These are phyloP conservation scores for Steinernema carpocapsae DNA, from an alignment of 2,888 invertebrate genomes.

Conservation along the genomic window DNA sequence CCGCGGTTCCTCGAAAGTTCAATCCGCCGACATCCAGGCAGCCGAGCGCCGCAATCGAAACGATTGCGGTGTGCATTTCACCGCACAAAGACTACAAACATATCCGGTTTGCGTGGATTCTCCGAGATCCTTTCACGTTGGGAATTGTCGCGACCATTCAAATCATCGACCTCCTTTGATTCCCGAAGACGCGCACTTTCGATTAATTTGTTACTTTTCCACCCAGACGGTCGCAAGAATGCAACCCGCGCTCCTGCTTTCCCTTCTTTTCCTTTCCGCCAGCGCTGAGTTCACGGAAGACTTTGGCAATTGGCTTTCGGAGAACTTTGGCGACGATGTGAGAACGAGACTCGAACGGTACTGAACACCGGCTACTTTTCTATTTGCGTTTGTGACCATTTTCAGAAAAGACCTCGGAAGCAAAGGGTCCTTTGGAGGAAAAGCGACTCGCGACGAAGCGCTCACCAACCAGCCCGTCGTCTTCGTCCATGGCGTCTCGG, in stretches of 20 bases:
- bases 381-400: not conserved
- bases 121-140: conserved; percentile 13
- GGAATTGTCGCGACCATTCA: not conserved
- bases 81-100: conserved; percentile 29
- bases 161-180: conserved; percentile 11
- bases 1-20: conserved; percentile 20
- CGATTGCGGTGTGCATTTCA: conserved; percentile 13
- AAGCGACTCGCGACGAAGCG: conserved; percentile 47
- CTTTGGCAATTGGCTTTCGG: conserved; percentile 47
- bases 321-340: conserved; percentile 53
- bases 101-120: conserved; percentile 31
- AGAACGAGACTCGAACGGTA: conserved; percentile 46
- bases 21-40: not conserved
- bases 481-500: conserved; percentile 67
- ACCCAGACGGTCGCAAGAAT: too few species aligned
- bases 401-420: conserved; percentile 60
- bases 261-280: not conserved
- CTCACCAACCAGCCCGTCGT: conserved; percentile 63
- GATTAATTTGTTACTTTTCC: conserved; percentile 25
- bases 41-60: not conserved
- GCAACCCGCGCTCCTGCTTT: not conserved
- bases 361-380: not conserved
- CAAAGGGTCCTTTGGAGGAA: conserved; percentile 65
- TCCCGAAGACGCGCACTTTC: conserved; percentile 29
- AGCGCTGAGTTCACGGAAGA: conserved; percentile 52